A percentile compares a stretch with the other conserved stretches of the same genome.
These are phyloP conservation scores for Trichomycterus rosablanca DNA, from an alignment of 2,113 vertebrate genomes.

Conservation along the genomic window DNA sequence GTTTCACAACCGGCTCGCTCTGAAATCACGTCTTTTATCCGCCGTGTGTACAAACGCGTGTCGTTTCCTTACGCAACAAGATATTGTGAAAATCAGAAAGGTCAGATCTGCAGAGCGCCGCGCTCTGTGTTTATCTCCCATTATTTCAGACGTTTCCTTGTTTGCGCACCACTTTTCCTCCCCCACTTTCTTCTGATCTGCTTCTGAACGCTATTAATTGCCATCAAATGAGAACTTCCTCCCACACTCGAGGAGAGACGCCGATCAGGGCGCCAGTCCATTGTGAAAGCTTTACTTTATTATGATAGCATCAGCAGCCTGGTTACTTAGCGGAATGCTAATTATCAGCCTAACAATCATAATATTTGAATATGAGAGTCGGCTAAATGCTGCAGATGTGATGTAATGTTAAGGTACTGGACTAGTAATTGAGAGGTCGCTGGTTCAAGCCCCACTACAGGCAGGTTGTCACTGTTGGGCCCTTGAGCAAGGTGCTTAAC, in stretches of 20 bases:
- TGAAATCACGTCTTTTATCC: constrained; percentile 6
- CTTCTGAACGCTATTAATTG: constrained; percentile 41
- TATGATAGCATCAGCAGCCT: constrained; percentile 25
- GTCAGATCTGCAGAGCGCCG: constrained; percentile 19
- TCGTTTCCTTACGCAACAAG: constrained; percentile 17
- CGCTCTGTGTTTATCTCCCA: constrained; percentile 27
- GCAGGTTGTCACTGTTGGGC: too few species aligned
- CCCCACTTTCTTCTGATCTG: constrained; percentile 9
- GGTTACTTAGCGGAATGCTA: background rate
- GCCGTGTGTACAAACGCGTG: constrained; percentile 14
- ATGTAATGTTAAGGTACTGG: too few species aligned
- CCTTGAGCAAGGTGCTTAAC: too few species aligned
- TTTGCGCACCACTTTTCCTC: background rate
- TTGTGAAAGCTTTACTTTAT: constrained; percentile 14
- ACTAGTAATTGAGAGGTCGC: too few species aligned
- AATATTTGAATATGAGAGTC: too few species aligned
- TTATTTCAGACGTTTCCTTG: constrained; percentile 15
- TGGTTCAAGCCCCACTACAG: too few species aligned
- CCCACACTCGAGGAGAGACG: too few species aligned
- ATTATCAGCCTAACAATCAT: too few species aligned
- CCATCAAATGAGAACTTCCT: constrained; percentile 36
- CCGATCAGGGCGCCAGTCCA: constrained; percentile 14
- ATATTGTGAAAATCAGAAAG: constrained; percentile 17
- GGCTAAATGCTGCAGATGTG: too few species aligned
- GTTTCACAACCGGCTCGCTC: constrained; percentile 32